Evolutionary conservation across 2,113 vertebrate species (phyloP), one percentile per base, ranked within the genome.

Genomic region (Zosterops lateralis): DNA sequence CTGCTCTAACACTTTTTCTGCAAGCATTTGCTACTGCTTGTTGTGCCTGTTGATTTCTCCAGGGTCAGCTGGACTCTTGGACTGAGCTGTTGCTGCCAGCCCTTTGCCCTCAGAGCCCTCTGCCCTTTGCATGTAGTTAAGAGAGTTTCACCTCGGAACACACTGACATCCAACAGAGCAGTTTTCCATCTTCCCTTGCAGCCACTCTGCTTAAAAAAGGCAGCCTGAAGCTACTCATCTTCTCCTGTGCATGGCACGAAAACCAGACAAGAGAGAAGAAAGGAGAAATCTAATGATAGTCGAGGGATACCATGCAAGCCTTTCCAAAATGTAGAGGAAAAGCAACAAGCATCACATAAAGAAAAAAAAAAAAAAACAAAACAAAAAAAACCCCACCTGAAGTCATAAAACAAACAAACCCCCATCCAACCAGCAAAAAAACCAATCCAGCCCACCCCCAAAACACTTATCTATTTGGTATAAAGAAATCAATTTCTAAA

Each of bases 1-100:
- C 24, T 75, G 40, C 58, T 74, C 77, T 68, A 53, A 48, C 19
- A 32, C 19, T 47, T 45, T 58, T 71, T 24, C 74, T 90, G 70
- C 31, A 40, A 76, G 26, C 14, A 42, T 47, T 87, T 82, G 25
- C 42, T 32, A 1, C 21, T 87, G 88, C 57, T 40, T 79, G 28
- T 60, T 78, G 66, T 64, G 62, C 44, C 31, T 89, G 44, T 3
- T 92, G 85, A 68, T 93, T 89, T 89, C 89, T 95, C 96, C 87
- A 71, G 91, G 76, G 91, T 36, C 73, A 66, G 76, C 60, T 80
- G 84, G 72, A 40, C 89, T 58, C 56, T 17, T 31, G 64, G 34
- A 54, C 89, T 60, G 80, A 87, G 82, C 80, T 89, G 28, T 0
- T 71, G 76, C 84, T 87, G 22, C 12, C 21, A 80, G 32, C 10